phyloP scores from a whole-genome alignment of 2,113 vertebrate genomes.

The Lepus americanus region DNA sequence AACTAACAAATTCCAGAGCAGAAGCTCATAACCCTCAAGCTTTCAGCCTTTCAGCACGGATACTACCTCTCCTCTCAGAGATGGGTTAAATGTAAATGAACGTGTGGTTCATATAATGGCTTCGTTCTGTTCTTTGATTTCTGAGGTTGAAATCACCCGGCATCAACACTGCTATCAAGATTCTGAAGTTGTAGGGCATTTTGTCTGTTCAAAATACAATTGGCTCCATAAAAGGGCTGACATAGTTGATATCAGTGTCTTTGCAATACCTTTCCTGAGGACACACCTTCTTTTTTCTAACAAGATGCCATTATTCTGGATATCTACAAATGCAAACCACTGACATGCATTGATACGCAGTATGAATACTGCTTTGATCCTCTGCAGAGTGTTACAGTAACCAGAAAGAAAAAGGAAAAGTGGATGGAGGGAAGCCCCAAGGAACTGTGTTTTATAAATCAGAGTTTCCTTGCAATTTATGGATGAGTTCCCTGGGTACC shows the following conservation, averaged over 20 bases:
- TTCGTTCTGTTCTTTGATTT: slow-evolving; percentile 33
- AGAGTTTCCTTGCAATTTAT: slow-evolving; percentile 57
- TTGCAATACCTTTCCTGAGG: slow-evolving; percentile 71
- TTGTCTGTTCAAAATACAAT: slow-evolving; percentile 62
- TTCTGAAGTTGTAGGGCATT: slow-evolving; percentile 28
- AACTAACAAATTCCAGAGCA: neutral
- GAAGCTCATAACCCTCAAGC: neutral
- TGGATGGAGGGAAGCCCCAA: slow-evolving; percentile 56
- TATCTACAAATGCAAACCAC: slow-evolving; percentile 42
- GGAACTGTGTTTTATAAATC: slow-evolving; percentile 66
- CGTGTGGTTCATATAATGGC: neutral
- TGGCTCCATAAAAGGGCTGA: slow-evolving; percentile 46
- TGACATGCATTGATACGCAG: slow-evolving; percentile 24
- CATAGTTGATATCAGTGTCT: slow-evolving; percentile 48
- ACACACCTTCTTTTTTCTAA: slow-evolving; percentile 67
- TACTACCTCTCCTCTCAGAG: neutral
- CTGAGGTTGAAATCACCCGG: slow-evolving; percentile 5
- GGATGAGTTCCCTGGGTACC: slow-evolving; percentile 52
- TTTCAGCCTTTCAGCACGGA: slow-evolving; percentile 15
- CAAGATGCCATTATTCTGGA: slow-evolving; percentile 66
- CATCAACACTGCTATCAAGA: slow-evolving; percentile 9
- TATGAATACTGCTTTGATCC: slow-evolving; percentile 73
- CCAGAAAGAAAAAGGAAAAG: slow-evolving; percentile 69
- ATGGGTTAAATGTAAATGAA: neutral
- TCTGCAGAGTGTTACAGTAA: slow-evolving; percentile 56